A percentile compares a stretch with the other conserved stretches of the same genome.
Evolutionary conservation across 1,140 invertebrate species (phyloP).

Genomic region (Drosophila santomea): DNA sequence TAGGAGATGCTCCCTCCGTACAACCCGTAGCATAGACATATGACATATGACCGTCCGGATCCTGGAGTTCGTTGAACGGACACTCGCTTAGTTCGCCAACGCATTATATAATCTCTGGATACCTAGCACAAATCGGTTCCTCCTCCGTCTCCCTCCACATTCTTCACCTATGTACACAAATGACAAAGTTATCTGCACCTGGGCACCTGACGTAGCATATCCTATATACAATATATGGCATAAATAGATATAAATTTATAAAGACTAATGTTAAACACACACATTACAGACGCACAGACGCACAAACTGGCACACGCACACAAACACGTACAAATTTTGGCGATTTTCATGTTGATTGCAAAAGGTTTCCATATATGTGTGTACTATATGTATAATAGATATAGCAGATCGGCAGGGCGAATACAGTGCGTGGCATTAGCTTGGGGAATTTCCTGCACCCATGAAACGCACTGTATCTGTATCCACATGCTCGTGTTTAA

Average conservation of each 20-base stretch:
- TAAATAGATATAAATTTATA: conserved; percentile 38
- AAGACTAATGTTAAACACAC: conserved; percentile 37
- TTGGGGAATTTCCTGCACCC: no score
- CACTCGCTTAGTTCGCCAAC: conserved; percentile 1
- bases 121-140: conserved; percentile 26
- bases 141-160: conserved; percentile 2
- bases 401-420: conserved; percentile 16
- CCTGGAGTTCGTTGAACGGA: background rate
- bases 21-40: conserved; percentile 1
- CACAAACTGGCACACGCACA: conserved; percentile 12
- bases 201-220: conserved; percentile 15
- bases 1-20: conserved; percentile 3
- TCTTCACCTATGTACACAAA: conserved; percentile 36
- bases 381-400: conserved; percentile 38
- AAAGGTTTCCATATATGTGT: conserved; percentile 43
- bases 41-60: background rate
- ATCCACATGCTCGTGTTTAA: background rate
- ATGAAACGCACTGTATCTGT: conserved; percentile 16
- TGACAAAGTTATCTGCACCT: conserved; percentile 37
- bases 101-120: conserved; percentile 27
- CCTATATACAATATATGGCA: conserved; percentile 44
- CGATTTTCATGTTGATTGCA: conserved; percentile 64
- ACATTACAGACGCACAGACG: conserved; percentile 20
- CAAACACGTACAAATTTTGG: conserved; percentile 45
- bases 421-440: conserved; percentile 5